These are phyloP conservation scores for Aleiodes alternator DNA, from an alignment of 2,888 invertebrate species.

Conservation along the genomic window DNA sequence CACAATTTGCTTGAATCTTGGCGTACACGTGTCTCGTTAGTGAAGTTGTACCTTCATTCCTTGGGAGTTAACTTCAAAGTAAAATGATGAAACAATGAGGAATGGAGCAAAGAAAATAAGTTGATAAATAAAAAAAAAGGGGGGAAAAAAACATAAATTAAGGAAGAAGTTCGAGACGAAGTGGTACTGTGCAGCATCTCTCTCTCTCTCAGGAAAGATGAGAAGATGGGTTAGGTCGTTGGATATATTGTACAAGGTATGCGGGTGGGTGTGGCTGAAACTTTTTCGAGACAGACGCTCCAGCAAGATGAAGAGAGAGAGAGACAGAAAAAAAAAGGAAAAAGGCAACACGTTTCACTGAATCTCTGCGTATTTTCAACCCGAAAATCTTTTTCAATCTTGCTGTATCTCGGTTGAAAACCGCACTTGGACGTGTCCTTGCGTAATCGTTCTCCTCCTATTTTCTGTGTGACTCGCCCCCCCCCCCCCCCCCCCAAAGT, in stretches of 20 bases:
- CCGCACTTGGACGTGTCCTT: constrained; percentile 28
- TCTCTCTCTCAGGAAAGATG: constrained; percentile 1
- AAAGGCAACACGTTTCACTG: constrained; percentile 28
- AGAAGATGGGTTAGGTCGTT: constrained; percentile 9
- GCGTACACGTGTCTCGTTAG: constrained; percentile 53
- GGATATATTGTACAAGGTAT: constrained; percentile 23
- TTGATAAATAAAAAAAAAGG: not conserved
- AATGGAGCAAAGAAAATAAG: too few species aligned
- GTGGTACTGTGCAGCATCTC: not conserved
- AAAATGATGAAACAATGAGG: constrained; percentile 24
- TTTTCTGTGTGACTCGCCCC: not conserved
- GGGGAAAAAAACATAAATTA: constrained; percentile 24
- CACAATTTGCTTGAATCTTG: constrained; percentile 43
- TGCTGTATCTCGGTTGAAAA: constrained; percentile 15
- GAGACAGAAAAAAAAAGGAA: constrained; percentile 16
- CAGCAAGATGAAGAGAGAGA: constrained; percentile 34
- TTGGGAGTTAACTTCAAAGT: constrained; percentile 16
- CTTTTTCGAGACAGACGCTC: constrained; percentile 34
- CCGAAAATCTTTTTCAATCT: constrained; percentile 28
- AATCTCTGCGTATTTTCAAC: constrained; percentile 17
- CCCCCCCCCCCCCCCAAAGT: not conserved
- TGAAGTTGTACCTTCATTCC: not conserved
- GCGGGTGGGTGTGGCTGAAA: constrained; percentile 39
- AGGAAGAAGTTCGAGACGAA: constrained; percentile 19
- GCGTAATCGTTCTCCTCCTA: constrained; percentile 3